Evolutionary conservation across 2,888 invertebrate genomes (phyloP).

Genomic region (Theretra japonica): DNA sequence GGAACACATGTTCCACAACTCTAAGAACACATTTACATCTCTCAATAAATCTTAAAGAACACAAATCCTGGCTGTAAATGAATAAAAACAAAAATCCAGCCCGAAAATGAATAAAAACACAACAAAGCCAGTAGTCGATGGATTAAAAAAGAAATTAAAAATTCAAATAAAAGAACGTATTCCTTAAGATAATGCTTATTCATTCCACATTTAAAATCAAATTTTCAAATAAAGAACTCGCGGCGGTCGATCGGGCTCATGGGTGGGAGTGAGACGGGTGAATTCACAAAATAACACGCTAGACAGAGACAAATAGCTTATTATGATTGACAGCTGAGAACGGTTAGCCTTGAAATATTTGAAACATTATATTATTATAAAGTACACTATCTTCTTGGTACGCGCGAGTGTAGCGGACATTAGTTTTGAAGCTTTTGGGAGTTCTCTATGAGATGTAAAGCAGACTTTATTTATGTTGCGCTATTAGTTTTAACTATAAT

Average conservation of each 20-base stretch:
- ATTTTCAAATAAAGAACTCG: slow-evolving; percentile 83
- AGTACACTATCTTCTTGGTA: slow-evolving; percentile 81
- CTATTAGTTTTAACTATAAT: background rate
- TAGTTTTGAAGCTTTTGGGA: slow-evolving; percentile 23
- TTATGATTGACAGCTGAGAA: slow-evolving; percentile 85
- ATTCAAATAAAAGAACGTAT: slow-evolving; percentile 80
- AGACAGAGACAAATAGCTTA: slow-evolving; percentile 79
- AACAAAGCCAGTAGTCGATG: slow-evolving; percentile 73
- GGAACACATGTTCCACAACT: slow-evolving; percentile 48
- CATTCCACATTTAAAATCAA: slow-evolving; percentile 85
- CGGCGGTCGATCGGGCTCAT: slow-evolving; percentile 75
- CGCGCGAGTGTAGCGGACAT: slow-evolving; percentile 73
- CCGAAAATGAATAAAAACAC: slow-evolving; percentile 65
- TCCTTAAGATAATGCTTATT: slow-evolving; percentile 85
- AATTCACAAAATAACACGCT: slow-evolving; percentile 59
- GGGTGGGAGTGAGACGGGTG: slow-evolving; percentile 63
- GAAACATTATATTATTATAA: slow-evolving; percentile 85
- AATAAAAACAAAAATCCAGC: slow-evolving; percentile 63
- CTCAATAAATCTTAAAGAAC: slow-evolving; percentile 73
- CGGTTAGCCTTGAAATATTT: slow-evolving; percentile 85
- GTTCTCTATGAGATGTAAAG: background rate
- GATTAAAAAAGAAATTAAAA: slow-evolving; percentile 80
- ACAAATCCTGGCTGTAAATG: slow-evolving; percentile 64
- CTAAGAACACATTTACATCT: slow-evolving; percentile 71
- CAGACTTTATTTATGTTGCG: background rate